Conservation (phyloP, 2,113 vertebrate species). For the Otis tarda region DNA sequence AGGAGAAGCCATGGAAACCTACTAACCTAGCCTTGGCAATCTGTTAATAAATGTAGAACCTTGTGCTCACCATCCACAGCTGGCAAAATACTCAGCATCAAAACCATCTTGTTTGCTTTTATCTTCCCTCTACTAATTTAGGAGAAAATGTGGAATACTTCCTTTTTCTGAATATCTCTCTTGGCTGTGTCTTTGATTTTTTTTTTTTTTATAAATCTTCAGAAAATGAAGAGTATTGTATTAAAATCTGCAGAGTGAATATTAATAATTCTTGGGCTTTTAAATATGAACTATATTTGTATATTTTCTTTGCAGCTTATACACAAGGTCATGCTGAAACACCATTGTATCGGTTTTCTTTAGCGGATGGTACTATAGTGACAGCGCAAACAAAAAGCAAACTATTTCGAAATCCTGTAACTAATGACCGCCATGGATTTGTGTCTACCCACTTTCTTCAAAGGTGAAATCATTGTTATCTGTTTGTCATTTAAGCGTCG, state of each 20-base stretch:
- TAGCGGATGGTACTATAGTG: conserved; percentile 93
- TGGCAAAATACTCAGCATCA: background rate
- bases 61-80: background rate
- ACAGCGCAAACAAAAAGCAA: conserved; percentile 95
- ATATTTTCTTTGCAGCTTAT: conserved; percentile 79
- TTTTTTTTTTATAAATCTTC: background rate
- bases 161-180: background rate
- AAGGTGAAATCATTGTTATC: conserved; percentile 75
- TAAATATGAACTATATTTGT: background rate
- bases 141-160: background rate
- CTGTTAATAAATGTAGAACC: background rate
- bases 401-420: conserved; percentile 87
- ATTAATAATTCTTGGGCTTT: background rate
- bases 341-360: conserved; percentile 90
- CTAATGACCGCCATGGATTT: conserved; percentile 89
- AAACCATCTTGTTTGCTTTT: background rate
- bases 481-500: background rate
- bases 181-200: background rate
- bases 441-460: conserved; percentile 95
- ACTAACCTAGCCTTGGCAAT: background rate
- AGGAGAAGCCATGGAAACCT: background rate
- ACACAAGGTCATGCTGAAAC: conserved; percentile 92
- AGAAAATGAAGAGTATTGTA: background rate
- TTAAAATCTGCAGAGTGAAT: background rate
- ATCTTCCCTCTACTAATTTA: background rate